Percentiles rank a stretch among this genome's conserved stretches.
phyloP scores from a whole-genome alignment of 2,113 vertebrate species.

The Pelmatolapia mariae region DNA sequence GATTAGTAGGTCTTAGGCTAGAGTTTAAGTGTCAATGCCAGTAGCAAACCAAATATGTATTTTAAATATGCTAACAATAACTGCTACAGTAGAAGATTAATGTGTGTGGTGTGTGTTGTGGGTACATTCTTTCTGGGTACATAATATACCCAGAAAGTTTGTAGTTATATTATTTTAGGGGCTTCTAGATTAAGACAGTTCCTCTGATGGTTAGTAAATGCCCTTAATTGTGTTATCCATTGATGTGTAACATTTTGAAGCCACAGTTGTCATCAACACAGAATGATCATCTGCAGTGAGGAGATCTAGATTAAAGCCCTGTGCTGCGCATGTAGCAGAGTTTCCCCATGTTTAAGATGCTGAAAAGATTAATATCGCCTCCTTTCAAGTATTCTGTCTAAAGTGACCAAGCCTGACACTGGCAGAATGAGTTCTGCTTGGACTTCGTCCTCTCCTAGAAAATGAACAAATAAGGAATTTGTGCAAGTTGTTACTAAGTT shows the following conservation, averaged over 20 bases:
- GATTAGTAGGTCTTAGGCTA: background rate
- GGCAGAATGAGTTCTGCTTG: slow-evolving; percentile 2
- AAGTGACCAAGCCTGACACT: background rate
- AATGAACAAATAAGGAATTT: background rate
- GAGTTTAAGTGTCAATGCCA: background rate
- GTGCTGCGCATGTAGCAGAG: background rate
- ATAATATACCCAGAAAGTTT: background rate
- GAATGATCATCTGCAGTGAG: background rate
- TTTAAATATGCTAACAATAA: background rate
- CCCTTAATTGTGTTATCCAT: background rate
- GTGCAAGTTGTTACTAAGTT: background rate
- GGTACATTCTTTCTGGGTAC: no score
- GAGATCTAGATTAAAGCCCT: background rate
- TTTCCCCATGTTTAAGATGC: background rate
- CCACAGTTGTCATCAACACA: background rate
- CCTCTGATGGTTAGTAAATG: background rate
- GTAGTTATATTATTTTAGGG: background rate
- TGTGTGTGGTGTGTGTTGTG: no score
- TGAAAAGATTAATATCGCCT: background rate
- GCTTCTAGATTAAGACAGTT: background rate
- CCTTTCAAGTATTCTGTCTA: background rate
- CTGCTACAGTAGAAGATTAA: background rate
- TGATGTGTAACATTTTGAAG: background rate
- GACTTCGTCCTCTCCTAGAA: background rate
- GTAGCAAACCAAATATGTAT: no score